Percentiles rank a stretch among this genome's conserved stretches.
phyloP scores from a whole-genome alignment of 2,888 invertebrate species.

The Sialis fuliginosa region DNA sequence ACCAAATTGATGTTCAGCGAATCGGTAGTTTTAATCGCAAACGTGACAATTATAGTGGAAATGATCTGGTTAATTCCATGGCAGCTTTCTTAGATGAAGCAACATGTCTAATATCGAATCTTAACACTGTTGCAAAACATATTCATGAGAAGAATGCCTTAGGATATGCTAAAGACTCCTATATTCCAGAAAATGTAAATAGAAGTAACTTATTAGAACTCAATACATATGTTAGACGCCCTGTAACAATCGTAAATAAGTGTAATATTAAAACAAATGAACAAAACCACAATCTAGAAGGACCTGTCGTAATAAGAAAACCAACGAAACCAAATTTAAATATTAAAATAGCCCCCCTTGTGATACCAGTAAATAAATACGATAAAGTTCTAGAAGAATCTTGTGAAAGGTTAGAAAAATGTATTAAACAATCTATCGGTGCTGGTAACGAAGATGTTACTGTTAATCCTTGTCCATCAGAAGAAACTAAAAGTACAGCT shows the following conservation, averaged over 20 bases:
- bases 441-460: no score
- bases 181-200: no score
- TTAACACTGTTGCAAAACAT: conserved; percentile 15
- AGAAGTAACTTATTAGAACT: no score
- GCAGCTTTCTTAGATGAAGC: conserved; percentile 26
- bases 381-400: neutral
- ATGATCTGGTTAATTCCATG: conserved; percentile 21
- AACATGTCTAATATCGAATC: conserved; percentile 21
- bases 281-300: no score
- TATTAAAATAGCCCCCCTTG: neutral
- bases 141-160: neutral
- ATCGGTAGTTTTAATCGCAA: conserved; percentile 5
- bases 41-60: conserved; percentile 12
- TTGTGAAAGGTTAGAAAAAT: neutral
- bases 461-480: no score
- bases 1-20: neutral
- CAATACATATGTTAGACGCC: no score
- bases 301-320: no score
- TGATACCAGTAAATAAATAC: neutral
- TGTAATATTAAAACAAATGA: no score
- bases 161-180: neutral
- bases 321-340: no score
- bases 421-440: neutral
- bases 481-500: no score
- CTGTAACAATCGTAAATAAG: no score